Evolutionary conservation across 2,888 invertebrate genomes (phyloP).

Genomic region (Didymodactylos carnosus): DNA sequence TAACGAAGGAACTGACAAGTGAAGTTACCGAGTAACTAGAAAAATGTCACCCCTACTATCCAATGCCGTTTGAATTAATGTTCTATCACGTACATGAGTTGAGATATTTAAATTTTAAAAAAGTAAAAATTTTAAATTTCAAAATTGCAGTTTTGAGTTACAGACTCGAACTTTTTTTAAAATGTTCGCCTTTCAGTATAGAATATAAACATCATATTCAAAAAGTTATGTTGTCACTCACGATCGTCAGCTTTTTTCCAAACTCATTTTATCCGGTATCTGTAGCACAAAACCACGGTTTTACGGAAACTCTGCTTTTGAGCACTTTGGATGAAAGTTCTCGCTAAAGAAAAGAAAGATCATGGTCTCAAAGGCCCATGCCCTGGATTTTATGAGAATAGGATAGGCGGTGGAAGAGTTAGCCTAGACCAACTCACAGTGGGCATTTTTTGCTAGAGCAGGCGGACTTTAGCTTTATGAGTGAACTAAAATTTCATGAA

Average conservation of each 20-base stretch:
- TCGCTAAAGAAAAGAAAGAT: background rate
- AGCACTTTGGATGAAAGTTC: background rate
- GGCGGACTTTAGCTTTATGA: too few species aligned
- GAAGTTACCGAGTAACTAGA: too few species aligned
- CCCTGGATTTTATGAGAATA: too few species aligned
- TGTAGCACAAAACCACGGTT: background rate
- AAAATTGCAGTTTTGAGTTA: background rate
- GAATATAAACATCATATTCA: background rate
- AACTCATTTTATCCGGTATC: background rate
- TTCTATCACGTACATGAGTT: background rate
- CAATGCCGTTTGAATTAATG: background rate
- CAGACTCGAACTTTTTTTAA: background rate
- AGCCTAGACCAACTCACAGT: too few species aligned
- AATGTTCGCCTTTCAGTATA: background rate
- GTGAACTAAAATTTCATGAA: too few species aligned
- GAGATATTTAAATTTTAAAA: background rate
- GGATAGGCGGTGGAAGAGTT: too few species aligned
- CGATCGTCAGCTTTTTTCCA: background rate
- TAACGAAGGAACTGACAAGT: too few species aligned
- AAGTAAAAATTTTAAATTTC: background rate
- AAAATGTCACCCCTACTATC: too few species aligned
- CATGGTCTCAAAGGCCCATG: too few species aligned
- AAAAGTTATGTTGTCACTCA: too few species aligned
- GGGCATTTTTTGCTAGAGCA: too few species aligned
- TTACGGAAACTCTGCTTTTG: background rate